Evolutionary conservation across 2,888 invertebrate genomes (phyloP).

Genomic region (Enchytraeus crypticus): DNA sequence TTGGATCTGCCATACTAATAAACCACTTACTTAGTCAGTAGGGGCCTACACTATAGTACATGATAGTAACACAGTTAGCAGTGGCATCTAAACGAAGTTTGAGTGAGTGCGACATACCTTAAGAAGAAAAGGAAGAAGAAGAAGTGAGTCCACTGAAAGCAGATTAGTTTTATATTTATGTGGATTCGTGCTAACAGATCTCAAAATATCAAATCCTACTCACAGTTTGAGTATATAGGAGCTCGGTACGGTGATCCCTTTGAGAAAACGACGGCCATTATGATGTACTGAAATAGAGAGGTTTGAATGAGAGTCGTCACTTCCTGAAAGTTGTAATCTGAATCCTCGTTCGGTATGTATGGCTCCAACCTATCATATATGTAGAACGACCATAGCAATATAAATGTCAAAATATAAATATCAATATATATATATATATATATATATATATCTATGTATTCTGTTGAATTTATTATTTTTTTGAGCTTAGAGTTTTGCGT

Average conservation of each 20-base stretch:
- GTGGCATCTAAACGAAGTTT: too few species aligned
- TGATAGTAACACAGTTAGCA: too few species aligned
- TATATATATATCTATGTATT: too few species aligned
- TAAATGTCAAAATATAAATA: neutral
- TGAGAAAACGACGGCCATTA: slow-evolving; percentile 76
- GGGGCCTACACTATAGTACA: too few species aligned
- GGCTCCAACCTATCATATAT: slow-evolving; percentile 21
- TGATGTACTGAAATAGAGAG: slow-evolving; percentile 83
- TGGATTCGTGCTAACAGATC: too few species aligned
- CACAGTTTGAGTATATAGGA: slow-evolving; percentile 62
- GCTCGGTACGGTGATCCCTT: slow-evolving; percentile 82
- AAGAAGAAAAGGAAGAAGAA: neutral
- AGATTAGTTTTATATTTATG: neutral
- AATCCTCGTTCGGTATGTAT: slow-evolving; percentile 24
- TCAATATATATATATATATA: neutral
- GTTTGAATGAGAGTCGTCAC: slow-evolving; percentile 77
- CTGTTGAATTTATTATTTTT: neutral
- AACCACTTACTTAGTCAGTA: too few species aligned
- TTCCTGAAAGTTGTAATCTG: slow-evolving; percentile 61
- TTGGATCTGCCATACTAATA: too few species aligned
- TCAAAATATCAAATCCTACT: too few species aligned
- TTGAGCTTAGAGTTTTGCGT: neutral
- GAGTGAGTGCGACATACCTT: neutral
- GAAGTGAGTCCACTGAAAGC: neutral
- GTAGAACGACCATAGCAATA: neutral